Evolutionary conservation across 1,140 invertebrate genomes (phyloP), one percentile per base, ranked within the genome.

Genomic region (Micrasema longulum): DNA sequence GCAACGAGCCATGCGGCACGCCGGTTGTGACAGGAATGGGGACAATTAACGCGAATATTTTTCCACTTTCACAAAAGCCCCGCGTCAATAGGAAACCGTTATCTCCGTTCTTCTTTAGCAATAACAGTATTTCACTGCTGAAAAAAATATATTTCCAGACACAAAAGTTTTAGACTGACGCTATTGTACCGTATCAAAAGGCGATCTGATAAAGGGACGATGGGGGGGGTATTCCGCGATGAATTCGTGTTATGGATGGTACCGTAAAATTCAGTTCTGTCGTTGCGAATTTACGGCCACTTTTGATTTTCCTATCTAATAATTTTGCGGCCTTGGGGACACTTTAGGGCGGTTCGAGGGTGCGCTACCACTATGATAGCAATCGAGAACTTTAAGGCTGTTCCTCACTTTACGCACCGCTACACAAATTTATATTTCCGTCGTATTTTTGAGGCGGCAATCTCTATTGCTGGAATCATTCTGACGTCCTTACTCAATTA

Each of bases 91-190:
- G 63, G 45, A 66, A 66, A 50, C 48, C 45, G 63, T 52, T 66
- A 66, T 66, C 45, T 66, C 45, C 63, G 45, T 12, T 52, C 63
- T 38, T 66, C 55, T 66, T 66, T 66, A 66, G 63, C 63, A 66
- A 66, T 66, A 66, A 66, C 63, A 66, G 48, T 66, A 66, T 66
- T 50, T 66, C 63, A 66, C 63, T 12, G 63, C 18, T 50, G 63
- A 20, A 66, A 66, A 66, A 66, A 66, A 66, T 50, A 65, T 65
- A 48, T 65, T 52, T 66, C 47, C 63, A 50, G 48, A 52, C 63
- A 66, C 63, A 66, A 66, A 66, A 66, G 63, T 66, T 66, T 57
- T 52, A 35, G 45, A 12, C 48, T 66, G 48, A 65, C 63, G 63
- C 63, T 35, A 50, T 66, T 66, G 63, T 66, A 66, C 48, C 45